Percentiles rank a stretch among this genome's conserved stretches.
phyloP scores from a whole-genome alignment of 2,797 vertebrate species.

The Anguilla pacifica region DNA sequence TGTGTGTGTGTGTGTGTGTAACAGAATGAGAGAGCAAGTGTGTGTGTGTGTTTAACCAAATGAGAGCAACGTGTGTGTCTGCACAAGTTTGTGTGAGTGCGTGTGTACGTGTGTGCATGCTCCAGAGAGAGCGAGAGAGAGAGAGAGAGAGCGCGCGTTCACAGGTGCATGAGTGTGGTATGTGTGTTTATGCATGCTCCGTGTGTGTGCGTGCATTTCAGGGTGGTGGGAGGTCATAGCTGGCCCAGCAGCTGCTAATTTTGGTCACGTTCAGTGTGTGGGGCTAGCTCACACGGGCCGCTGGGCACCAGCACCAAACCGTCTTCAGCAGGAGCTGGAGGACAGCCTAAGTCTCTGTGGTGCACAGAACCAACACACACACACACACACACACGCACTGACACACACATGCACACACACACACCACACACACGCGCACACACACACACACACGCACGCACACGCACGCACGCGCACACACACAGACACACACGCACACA shows the following conservation, averaged over 20 bases:
- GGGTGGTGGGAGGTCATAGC: background rate
- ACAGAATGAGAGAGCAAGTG: no score
- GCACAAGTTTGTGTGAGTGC: no score
- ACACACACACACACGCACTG: slow-evolving; percentile 27
- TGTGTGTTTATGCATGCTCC: background rate
- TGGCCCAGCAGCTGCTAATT: slow-evolving; percentile 34
- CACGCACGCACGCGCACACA: slow-evolving; percentile 37
- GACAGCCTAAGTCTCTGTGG: slow-evolving; percentile 46
- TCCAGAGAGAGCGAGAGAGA: background rate
- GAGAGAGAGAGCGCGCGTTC: background rate
- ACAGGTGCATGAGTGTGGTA: background rate
- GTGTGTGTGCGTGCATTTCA: background rate
- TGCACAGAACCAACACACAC: slow-evolving; percentile 40
- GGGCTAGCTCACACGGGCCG: background rate
- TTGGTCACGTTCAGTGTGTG: slow-evolving; percentile 63
- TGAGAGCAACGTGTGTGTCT: background rate
- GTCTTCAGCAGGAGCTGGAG: slow-evolving; percentile 42
- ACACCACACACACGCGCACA: slow-evolving; percentile 34
- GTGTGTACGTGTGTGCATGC: background rate
- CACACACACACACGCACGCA: slow-evolving; percentile 27
- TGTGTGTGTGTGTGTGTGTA: no score
- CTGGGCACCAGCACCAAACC: slow-evolving; percentile 27
- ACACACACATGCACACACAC: slow-evolving; percentile 29
- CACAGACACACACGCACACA: slow-evolving; percentile 41
- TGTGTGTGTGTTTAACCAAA: background rate